A percentile compares a stretch with the other conserved stretches of the same genome.
Conservation (phyloP, 2,113 vertebrate genomes). For the Phyllostomus discolor region DNA sequence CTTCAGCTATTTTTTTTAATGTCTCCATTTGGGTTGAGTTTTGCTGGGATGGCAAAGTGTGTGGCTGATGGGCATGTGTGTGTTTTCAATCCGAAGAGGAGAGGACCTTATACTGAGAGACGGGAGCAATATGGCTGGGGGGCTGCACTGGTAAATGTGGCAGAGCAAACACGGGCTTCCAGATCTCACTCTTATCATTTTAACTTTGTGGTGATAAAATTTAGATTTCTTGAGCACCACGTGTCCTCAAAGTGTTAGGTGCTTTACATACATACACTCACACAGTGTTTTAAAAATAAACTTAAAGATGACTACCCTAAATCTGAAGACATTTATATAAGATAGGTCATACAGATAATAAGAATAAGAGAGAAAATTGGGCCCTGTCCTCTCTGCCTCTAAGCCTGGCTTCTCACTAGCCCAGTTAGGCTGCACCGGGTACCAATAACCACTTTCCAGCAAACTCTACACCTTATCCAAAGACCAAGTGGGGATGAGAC, state of each 20-base stretch:
- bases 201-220: not conserved
- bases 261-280: not conserved
- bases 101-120: not conserved
- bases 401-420: not conserved
- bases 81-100: not conserved
- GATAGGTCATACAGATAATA: not conserved
- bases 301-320: not conserved
- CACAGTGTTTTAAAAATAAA: not conserved
- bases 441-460: not conserved
- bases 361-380: not conserved
- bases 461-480: not conserved
- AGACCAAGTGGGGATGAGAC: not conserved
- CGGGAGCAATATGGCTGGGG: not conserved
- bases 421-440: too few species aligned
- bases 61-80: not conserved
- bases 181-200: not conserved
- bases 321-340: not conserved
- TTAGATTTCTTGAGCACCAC: not conserved
- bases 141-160: not conserved
- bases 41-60: not conserved
- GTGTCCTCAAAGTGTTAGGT: not conserved
- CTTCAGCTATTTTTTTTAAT: not conserved
- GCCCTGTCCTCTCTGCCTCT: not conserved
- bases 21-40: not conserved
- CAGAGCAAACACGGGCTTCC: not conserved